These are phyloP conservation scores for Poecilia velifera DNA, from an alignment of 2,797 vertebrate genomes.

Conservation along the genomic window DNA sequence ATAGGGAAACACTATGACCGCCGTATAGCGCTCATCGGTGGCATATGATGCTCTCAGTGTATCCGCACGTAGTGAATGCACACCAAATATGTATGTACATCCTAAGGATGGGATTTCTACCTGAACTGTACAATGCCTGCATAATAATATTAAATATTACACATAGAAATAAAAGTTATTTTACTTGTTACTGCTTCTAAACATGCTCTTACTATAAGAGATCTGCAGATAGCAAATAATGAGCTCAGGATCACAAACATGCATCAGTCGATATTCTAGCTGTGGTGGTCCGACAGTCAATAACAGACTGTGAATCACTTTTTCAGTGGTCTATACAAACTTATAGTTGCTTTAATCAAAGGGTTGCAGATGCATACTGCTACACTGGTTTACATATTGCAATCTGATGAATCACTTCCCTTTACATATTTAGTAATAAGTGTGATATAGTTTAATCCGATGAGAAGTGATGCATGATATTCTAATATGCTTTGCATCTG, in stretches of 20 bases:
- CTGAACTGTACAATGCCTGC: slow-evolving; percentile 37
- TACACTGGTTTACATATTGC: slow-evolving; percentile 38
- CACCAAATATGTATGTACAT: slow-evolving; percentile 36
- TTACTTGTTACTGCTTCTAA: slow-evolving; percentile 11
- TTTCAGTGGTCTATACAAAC: slow-evolving; percentile 64
- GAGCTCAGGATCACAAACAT: slow-evolving; percentile 46
- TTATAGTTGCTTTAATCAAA: slow-evolving; percentile 47
- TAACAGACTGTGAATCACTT: slow-evolving; percentile 68
- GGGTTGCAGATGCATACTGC: slow-evolving; percentile 34
- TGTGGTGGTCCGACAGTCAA: slow-evolving; percentile 60
- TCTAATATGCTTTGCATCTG: neutral
- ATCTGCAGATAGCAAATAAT: slow-evolving; percentile 19
- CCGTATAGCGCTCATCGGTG: slow-evolving; percentile 57
- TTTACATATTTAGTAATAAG: slow-evolving; percentile 22
- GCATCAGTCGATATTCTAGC: slow-evolving; percentile 44
- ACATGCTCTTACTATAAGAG: slow-evolving; percentile 5
- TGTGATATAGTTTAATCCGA: slow-evolving; percentile 25
- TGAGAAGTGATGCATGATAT: neutral
- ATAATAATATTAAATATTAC: slow-evolving; percentile 27
- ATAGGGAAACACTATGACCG: slow-evolving; percentile 59
- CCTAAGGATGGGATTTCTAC: slow-evolving; percentile 14
- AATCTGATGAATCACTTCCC: slow-evolving; percentile 55
- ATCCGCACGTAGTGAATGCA: slow-evolving; percentile 26
- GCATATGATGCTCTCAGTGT: slow-evolving; percentile 33
- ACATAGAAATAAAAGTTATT: slow-evolving; percentile 26